Evolutionary conservation across 2,113 vertebrate genomes (phyloP).

Genomic region (Leucopsar rothschildi): DNA sequence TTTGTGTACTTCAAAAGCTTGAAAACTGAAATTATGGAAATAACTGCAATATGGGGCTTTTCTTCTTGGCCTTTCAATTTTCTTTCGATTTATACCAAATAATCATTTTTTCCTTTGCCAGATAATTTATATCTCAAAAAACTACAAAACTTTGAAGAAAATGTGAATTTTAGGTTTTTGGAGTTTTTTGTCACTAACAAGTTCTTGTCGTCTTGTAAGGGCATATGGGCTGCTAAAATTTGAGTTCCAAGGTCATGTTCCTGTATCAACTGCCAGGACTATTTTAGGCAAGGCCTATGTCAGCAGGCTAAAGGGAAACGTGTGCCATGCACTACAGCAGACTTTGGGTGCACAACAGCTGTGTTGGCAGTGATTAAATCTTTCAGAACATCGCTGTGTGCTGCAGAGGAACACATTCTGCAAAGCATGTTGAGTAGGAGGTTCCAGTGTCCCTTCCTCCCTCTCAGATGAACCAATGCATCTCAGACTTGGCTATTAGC

Average conservation of each 20-base stretch:
- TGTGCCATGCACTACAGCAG: neutral
- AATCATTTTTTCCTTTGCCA: neutral
- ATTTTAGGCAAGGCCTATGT: neutral
- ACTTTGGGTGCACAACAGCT: neutral
- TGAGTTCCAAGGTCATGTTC: neutral
- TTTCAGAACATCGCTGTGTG: neutral
- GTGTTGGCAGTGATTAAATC: neutral
- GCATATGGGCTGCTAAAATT: neutral
- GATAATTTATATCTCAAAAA: neutral
- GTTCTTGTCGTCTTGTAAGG: neutral
- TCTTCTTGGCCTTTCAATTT: neutral
- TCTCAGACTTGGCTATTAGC: neutral
- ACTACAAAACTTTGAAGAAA: fast-evolving
- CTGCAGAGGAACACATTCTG: neutral
- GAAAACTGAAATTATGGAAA: neutral
- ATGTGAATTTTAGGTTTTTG: neutral
- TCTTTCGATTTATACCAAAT: neutral
- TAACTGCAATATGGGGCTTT: neutral
- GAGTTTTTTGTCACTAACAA: neutral
- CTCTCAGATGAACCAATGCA: neutral
- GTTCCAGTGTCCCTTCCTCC: neutral
- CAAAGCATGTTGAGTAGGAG: neutral
- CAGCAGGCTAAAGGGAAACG: neutral
- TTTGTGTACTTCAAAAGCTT: neutral
- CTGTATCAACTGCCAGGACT: neutral